These are phyloP conservation scores for Mycteria americana DNA, from an alignment of 2,797 vertebrate genomes.

Conservation along the genomic window DNA sequence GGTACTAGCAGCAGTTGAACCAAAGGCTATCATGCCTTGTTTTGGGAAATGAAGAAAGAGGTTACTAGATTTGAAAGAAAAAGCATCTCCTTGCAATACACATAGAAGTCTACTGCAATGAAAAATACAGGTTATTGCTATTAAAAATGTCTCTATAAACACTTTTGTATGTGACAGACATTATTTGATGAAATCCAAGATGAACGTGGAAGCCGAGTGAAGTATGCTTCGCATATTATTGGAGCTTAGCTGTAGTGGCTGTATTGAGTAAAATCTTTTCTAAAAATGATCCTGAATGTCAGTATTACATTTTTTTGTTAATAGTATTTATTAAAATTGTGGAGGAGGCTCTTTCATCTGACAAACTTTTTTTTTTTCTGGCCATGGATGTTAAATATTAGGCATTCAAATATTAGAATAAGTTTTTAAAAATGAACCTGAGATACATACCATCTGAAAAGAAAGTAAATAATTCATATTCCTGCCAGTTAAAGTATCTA, in stretches of 20 bases:
- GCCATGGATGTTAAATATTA: neutral
- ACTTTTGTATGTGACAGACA: neutral
- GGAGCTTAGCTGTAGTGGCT: neutral
- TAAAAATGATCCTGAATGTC: neutral
- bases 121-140: neutral
- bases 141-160: neutral
- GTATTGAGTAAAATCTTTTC: neutral
- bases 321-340: neutral
- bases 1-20: neutral
- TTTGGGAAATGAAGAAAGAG: neutral
- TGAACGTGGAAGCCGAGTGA: neutral
- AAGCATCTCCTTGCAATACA: neutral
- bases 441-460: neutral
- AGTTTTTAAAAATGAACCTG: neutral
- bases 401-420: neutral
- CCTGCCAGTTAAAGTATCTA: neutral
- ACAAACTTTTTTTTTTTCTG: neutral
- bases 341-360: neutral
- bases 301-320: neutral
- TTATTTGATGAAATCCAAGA: neutral
- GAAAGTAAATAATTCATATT: neutral
- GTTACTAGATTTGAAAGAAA: neutral
- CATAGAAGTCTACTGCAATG: neutral
- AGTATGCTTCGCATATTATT: neutral
- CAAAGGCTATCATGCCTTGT: neutral